Evolutionary conservation across 2,888 invertebrate species (phyloP).

Genomic region (Eurois occulta): DNA sequence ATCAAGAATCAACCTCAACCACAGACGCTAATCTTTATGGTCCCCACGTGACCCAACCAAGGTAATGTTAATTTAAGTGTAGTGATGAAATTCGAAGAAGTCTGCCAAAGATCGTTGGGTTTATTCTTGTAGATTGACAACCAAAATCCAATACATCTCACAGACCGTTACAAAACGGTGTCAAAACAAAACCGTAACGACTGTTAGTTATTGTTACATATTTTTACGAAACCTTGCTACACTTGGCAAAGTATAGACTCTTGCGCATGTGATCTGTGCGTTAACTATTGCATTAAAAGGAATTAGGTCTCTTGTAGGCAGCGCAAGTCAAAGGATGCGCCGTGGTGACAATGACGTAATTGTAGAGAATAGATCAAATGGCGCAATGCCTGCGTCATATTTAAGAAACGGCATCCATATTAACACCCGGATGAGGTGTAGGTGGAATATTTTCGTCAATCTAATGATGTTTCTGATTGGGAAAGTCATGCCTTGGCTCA

Average conservation of each 20-base stretch:
- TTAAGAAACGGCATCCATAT: constrained; percentile 11
- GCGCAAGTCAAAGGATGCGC: constrained; percentile 47
- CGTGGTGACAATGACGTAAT: constrained; percentile 47
- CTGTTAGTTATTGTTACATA: constrained; percentile 27
- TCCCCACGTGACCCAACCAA: neutral
- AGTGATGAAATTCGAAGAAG: neutral
- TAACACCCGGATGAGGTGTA: neutral
- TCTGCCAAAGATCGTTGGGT: neutral
- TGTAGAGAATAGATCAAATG: constrained; percentile 35
- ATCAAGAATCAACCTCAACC: neutral
- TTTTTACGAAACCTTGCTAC: constrained; percentile 46
- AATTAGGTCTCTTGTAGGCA: constrained; percentile 45
- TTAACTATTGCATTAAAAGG: constrained; percentile 53
- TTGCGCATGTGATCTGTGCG: constrained; percentile 47
- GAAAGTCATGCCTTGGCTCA: neutral
- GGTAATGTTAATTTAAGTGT: neutral
- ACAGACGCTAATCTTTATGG: neutral
- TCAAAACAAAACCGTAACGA: constrained; percentile 6
- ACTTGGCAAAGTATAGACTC: constrained; percentile 46
- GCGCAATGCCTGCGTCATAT: constrained; percentile 39
- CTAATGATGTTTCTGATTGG: no score
- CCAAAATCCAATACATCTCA: neutral
- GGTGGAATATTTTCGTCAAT: constrained; percentile 12
- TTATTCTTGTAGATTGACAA: neutral
- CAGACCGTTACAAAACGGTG: constrained; percentile 28